Evolutionary conservation across 2,888 invertebrate genomes (phyloP).

Genomic region (Nomada goodeniana): DNA sequence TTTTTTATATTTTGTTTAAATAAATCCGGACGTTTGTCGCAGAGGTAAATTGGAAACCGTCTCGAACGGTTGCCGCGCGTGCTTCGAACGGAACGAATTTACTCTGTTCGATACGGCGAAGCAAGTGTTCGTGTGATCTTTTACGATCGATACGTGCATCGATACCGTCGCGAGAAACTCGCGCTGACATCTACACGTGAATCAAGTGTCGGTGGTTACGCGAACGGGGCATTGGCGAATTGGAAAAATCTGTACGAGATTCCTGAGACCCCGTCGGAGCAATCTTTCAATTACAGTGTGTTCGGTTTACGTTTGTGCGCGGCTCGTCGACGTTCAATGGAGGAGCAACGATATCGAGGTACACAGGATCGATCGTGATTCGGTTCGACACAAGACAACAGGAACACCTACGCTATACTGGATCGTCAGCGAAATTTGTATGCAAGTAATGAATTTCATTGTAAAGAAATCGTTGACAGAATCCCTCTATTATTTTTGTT

Average conservation of each 20-base stretch:
- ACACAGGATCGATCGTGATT: slow-evolving; percentile 38
- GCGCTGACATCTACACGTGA: neutral
- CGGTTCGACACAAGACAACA: slow-evolving; percentile 63
- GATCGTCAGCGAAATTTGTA: slow-evolving; percentile 60
- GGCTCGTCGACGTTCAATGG: neutral
- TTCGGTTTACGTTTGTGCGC: slow-evolving; percentile 1
- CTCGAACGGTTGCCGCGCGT: slow-evolving; percentile 2
- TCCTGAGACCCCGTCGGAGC: slow-evolving; percentile 39
- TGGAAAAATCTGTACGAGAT: slow-evolving; percentile 12
- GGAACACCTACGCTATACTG: slow-evolving; percentile 70
- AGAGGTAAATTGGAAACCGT: slow-evolving; percentile 72
- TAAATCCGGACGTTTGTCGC: slow-evolving; percentile 56
- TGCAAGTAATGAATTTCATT: slow-evolving; percentile 70
- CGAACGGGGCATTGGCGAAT: slow-evolving; percentile 15
- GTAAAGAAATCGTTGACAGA: slow-evolving; percentile 61
- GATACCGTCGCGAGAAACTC: slow-evolving; percentile 12
- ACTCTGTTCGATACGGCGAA: slow-evolving; percentile 7
- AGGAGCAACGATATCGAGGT: slow-evolving; percentile 39
- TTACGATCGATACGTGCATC: slow-evolving; percentile 43
- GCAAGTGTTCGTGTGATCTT: slow-evolving; percentile 46
- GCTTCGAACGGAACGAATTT: slow-evolving; percentile 9
- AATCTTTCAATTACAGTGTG: slow-evolving; percentile 20
- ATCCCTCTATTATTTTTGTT: slow-evolving; percentile 7
- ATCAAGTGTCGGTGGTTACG: neutral
- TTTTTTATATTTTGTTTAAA: slow-evolving; percentile 25